These are phyloP conservation scores for Athalia cordata DNA, from an alignment of 2,888 invertebrate species.

Conservation along the genomic window DNA sequence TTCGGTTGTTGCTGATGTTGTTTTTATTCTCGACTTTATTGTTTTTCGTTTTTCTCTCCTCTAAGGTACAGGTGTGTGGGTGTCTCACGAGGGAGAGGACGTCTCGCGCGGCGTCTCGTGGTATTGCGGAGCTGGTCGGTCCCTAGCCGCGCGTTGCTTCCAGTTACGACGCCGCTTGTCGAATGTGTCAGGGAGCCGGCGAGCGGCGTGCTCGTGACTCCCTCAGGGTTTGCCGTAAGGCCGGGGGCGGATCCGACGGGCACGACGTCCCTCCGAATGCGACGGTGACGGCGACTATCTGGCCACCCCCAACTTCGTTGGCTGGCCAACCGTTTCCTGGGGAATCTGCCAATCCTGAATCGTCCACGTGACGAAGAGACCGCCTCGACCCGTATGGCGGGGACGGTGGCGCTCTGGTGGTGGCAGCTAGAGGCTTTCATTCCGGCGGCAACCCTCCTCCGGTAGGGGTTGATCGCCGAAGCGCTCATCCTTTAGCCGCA, in stretches of 20 bases:
- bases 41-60: background rate
- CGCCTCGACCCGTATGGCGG: conserved; percentile 53
- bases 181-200: conserved; percentile 73
- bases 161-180: conserved; percentile 74
- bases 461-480: conserved; percentile 39
- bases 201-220: conserved; percentile 69
- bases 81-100: conserved; percentile 52
- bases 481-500: conserved; percentile 21
- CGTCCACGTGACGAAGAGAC: conserved; percentile 52
- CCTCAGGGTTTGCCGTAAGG: conserved; percentile 67
- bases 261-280: conserved; percentile 53
- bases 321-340: conserved; percentile 53
- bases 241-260: conserved; percentile 50
- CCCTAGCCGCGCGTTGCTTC: conserved; percentile 73
- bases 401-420: conserved; percentile 68
- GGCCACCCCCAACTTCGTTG: conserved; percentile 48
- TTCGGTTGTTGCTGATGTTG: background rate
- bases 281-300: conserved; percentile 51
- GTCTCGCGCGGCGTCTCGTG: conserved; percentile 55
- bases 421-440: conserved; percentile 62
- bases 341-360: conserved; percentile 52
- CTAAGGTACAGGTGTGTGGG: conserved; percentile 49
- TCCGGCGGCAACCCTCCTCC: conserved; percentile 64
- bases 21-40: background rate
- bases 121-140: conserved; percentile 61